Evolutionary conservation across 2,888 invertebrate genomes (phyloP).

Genomic region (Brachyptera risi): DNA sequence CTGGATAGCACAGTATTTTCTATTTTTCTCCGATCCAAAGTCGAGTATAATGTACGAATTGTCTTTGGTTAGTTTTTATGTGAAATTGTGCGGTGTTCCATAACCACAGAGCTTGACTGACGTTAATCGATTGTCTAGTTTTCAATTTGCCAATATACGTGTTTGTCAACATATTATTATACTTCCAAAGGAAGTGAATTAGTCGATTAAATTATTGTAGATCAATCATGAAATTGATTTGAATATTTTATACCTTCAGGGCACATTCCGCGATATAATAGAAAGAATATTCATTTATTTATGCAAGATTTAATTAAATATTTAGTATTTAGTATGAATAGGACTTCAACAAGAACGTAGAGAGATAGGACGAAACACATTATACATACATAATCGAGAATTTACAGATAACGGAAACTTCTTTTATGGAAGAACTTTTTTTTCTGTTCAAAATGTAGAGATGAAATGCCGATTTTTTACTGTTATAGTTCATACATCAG

Average conservation of each 20-base stretch:
- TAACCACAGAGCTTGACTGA: constrained; percentile 5
- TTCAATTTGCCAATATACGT: constrained; percentile 6
- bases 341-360: no score
- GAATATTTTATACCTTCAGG: not conserved
- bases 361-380: no score
- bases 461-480: no score
- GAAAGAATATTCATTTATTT: no score
- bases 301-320: no score
- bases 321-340: no score
- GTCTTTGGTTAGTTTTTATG: not conserved
- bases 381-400: no score
- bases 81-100: not conserved
- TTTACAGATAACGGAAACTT: no score
- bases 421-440: no score
- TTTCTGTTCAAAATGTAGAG: no score
- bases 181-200: constrained; percentile 1
- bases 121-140: constrained; percentile 4
- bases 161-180: constrained; percentile 16
- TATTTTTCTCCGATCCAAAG: not conserved
- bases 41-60: not conserved
- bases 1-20: not conserved
- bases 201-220: constrained; percentile 5
- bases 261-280: no score
- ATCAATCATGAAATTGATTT: constrained; percentile 1
- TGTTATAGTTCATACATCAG: no score